Percentiles rank a stretch among this genome's conserved stretches.
Evolutionary conservation across 2,113 vertebrate genomes (phyloP).

Genomic region (Hucho hucho): DNA sequence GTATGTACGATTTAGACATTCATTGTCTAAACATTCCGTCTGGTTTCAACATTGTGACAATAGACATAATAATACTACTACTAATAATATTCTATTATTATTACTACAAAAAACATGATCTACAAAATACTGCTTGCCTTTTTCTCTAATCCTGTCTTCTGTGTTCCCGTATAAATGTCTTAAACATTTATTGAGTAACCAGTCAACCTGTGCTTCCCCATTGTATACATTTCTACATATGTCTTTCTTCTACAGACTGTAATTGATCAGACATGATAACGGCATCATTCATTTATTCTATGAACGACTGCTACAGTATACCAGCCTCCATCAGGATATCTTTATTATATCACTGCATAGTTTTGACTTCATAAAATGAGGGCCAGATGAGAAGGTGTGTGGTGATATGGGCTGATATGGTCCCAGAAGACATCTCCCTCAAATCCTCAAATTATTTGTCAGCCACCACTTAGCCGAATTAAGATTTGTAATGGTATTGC

Average conservation of each 20-base stretch:
- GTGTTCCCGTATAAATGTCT: too few species aligned
- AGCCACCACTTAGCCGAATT: constrained; percentile 6
- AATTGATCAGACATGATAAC: constrained; percentile 1
- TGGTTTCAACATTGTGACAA: too few species aligned
- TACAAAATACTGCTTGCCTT: too few species aligned
- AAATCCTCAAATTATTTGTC: constrained; percentile 12
- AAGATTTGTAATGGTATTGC: constrained; percentile 23
- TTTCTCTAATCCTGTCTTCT: too few species aligned
- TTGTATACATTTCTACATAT: not conserved
- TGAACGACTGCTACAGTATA: not conserved
- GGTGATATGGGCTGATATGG: constrained; percentile 8
- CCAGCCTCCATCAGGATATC: not conserved
- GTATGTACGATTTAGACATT: too few species aligned
- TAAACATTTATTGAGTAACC: too few species aligned
- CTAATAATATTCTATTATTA: too few species aligned
- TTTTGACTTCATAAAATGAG: constrained; percentile 13
- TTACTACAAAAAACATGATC: too few species aligned
- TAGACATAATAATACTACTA: too few species aligned
- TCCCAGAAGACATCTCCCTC: constrained; percentile 17
- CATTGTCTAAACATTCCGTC: too few species aligned
- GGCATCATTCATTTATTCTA: not conserved
- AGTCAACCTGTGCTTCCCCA: too few species aligned
- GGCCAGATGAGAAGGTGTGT: constrained; percentile 14
- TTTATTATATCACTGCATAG: not conserved
- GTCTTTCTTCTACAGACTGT: not conserved